Conservation (phyloP, 2,888 invertebrate species). For the Hypolimnas misippus region DNA sequence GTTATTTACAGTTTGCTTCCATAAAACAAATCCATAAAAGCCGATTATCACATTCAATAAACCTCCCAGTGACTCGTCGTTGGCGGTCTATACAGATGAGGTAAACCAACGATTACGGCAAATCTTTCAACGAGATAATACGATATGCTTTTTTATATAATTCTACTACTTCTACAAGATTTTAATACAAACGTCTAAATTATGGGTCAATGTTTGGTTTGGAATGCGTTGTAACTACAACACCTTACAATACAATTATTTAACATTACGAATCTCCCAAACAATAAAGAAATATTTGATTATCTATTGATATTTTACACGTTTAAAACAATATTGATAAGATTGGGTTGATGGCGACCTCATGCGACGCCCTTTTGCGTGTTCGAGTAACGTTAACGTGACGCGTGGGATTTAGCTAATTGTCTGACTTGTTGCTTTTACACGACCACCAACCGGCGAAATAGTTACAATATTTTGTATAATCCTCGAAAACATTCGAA, state of each 20-base stretch:
- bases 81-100: background rate
- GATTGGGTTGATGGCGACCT: slow-evolving; percentile 25
- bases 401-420: slow-evolving; percentile 54
- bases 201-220: too few species aligned
- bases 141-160: background rate
- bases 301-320: background rate
- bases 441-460: slow-evolving; percentile 8
- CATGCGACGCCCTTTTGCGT: slow-evolving; percentile 36
- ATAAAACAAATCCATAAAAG: too few species aligned
- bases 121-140: background rate
- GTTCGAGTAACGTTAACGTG: slow-evolving; percentile 50
- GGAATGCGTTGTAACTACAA: too few species aligned
- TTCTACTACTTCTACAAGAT: background rate
- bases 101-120: background rate
- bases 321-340: background rate
- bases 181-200: too few species aligned
- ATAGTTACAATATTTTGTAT: background rate
- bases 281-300: background rate
- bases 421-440: slow-evolving; percentile 57
- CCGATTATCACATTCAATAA: background rate
- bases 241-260: too few species aligned
- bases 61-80: background rate
- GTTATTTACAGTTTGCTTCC: background rate
- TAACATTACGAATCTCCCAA: too few species aligned
- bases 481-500: slow-evolving; percentile 11